Evolutionary conservation across 2,888 invertebrate genomes (phyloP).

Genomic region (Pristionchus mayeri): DNA sequence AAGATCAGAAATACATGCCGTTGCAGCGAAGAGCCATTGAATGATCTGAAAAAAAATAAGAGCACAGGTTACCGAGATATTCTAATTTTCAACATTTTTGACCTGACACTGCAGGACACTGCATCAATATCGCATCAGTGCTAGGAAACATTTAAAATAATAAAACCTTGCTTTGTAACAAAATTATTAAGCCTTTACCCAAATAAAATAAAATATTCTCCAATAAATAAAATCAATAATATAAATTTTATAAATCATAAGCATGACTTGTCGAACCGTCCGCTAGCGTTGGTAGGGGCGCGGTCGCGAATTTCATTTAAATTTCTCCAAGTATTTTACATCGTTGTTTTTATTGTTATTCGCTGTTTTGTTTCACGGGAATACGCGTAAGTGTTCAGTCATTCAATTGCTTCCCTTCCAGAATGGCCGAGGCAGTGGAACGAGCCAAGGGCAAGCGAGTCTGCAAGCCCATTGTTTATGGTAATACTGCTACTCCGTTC

Average conservation of each 20-base stretch:
- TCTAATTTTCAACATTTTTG: neutral
- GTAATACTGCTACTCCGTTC: constrained; percentile 85
- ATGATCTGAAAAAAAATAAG: too few species aligned
- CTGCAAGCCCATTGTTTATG: constrained; percentile 95
- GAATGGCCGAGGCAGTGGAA: constrained; percentile 55
- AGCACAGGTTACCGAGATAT: too few species aligned
- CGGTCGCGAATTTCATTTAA: neutral
- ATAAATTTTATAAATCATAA: neutral
- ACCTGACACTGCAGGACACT: neutral
- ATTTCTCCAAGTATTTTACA: neutral
- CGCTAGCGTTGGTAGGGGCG: too few species aligned
- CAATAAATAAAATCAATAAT: neutral
- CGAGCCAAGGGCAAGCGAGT: constrained; percentile 78
- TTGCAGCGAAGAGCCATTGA: too few species aligned
- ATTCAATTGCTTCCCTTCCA: neutral
- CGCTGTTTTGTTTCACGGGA: neutral
- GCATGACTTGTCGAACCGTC: neutral
- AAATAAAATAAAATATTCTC: neutral
- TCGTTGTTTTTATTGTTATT: neutral
- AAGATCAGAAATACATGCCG: neutral
- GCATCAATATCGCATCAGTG: too few species aligned
- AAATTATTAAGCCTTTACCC: neutral
- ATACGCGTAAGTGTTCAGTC: neutral
- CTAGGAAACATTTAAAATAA: neutral
- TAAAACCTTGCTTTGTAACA: neutral